Base-by-base conservation (phyloP, 2,888 invertebrate species). In the Hypercompe scribonia region DNA sequence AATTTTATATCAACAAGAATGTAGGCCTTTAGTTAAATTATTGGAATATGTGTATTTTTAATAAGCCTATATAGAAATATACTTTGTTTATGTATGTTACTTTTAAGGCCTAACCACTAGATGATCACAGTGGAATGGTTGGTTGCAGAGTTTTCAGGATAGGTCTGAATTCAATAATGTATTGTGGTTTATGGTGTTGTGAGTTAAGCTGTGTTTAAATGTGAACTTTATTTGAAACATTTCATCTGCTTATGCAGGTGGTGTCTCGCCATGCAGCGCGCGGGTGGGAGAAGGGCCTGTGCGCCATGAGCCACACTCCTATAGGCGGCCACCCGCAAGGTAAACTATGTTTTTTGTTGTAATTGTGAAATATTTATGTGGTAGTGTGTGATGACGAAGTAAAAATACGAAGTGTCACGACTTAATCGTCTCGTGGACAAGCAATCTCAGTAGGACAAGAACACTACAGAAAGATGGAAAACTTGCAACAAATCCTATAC, bases 221-320 rank as follows among this genome's bases (percentile, higher is more conserved):
- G 21, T 10, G 11, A 33, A 24, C 10, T 34, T 65, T 10, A 10
- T 36, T 65, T 10, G 10, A 36, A 58, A 28, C 68, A 15, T 50
- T 34, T 21, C 11, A 0, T n/a, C 36, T 65, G 15, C 58, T 78
- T 70, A 73, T 79, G 36, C 90, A 96, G 96, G 95, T 95, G 94
- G 94, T 96, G 92, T 96, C 96, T 95, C 96, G 96, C 96, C 96
- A 96, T 96, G 96, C 95, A 96, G 96, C 95, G 94, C 94, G 95
- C 94, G 94, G 95, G 95, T 96, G 96, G 96, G 96, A 96, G 95
- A 90, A 95, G 94, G 96, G 96, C 94, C 95, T 95, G 93, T 94
- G 96, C 96, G 96, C 96, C 96, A 96, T 96, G 96, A 96, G 96
- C 96, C 96, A 95, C 92, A 95, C 95, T 93, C 96, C 96, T 93